Percentiles rank a stretch among this genome's conserved stretches.
These are phyloP conservation scores for Amniataba percoides DNA, from an alignment of 2,797 vertebrate genomes.

Conservation along the genomic window DNA sequence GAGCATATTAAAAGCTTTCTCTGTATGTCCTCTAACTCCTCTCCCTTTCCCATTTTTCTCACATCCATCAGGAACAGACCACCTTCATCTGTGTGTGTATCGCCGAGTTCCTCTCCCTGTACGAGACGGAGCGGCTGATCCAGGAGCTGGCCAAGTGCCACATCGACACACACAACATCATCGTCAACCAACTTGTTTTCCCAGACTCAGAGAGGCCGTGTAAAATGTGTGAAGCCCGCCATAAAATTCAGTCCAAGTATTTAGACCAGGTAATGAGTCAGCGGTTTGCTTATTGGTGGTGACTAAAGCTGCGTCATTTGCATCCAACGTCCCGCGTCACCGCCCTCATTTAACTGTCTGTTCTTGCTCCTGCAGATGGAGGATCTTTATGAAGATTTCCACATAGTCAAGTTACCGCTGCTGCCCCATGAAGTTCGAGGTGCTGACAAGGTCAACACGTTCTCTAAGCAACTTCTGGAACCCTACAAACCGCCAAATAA, in stretches of 20 bases:
- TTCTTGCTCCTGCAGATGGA: slow-evolving; percentile 88
- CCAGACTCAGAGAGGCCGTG: slow-evolving; percentile 91
- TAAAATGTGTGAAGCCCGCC: slow-evolving; percentile 95
- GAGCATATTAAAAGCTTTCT: neutral
- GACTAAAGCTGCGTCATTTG: neutral
- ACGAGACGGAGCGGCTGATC: slow-evolving; percentile 95
- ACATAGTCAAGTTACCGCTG: slow-evolving; percentile 95
- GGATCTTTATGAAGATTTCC: slow-evolving; percentile 97
- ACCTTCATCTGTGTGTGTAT: slow-evolving; percentile 98
- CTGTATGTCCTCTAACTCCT: neutral
- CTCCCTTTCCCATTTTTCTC: neutral
- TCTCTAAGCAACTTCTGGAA: slow-evolving; percentile 94
- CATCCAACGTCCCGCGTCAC: neutral
- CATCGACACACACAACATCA: slow-evolving; percentile 97
- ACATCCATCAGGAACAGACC: slow-evolving; percentile 90
- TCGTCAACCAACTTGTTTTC: slow-evolving; percentile 96
- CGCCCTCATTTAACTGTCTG: neutral
- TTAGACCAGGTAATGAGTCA: slow-evolving; percentile 90
- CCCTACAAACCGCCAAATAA: slow-evolving; percentile 93
- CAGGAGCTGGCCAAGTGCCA: slow-evolving; percentile 96
- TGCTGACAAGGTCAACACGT: slow-evolving; percentile 94
- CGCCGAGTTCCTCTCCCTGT: slow-evolving; percentile 95
- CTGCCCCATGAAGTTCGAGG: slow-evolving; percentile 95
- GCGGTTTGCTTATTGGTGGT: neutral
- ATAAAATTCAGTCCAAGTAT: slow-evolving; percentile 98